Conservation (phyloP, 2,113 vertebrate species). For the Ctenodactylus gundi region DNA sequence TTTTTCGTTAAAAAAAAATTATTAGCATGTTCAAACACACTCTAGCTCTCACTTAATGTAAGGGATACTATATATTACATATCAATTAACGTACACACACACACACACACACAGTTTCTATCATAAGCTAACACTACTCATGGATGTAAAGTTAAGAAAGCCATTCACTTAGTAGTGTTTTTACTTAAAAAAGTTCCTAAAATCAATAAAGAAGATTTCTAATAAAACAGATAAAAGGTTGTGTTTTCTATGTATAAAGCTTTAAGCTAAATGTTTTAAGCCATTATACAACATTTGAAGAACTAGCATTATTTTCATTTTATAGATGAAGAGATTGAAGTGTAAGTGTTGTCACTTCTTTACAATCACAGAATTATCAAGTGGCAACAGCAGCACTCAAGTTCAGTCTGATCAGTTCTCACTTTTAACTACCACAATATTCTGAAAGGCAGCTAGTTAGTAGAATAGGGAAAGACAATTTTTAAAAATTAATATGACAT, state of each 20-base stretch:
- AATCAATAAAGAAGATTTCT: neutral
- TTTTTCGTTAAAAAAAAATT: neutral
- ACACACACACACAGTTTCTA: constrained; percentile 35
- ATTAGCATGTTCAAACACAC: neutral
- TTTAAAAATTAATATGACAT: constrained; percentile 15
- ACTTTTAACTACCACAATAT: neutral
- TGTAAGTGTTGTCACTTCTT: neutral
- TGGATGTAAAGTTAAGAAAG: neutral
- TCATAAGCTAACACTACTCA: neutral
- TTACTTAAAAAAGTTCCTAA: neutral
- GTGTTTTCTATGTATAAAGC: neutral
- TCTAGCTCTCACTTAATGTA: neutral
- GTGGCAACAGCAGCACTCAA: neutral
- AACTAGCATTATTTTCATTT: neutral
- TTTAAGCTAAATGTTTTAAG: neutral
- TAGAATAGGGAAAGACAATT: neutral
- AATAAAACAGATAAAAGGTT: neutral
- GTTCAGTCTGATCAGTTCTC: neutral
- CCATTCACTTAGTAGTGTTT: neutral
- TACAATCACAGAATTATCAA: neutral
- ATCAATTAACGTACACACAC: neutral
- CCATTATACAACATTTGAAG: neutral
- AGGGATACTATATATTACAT: neutral
- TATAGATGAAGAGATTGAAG: neutral
- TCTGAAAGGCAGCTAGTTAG: neutral